Percentiles rank a stretch among this genome's conserved stretches.
Conservation (phyloP, 2,113 vertebrate genomes). For the Campylomormyrus tamandua region DNA sequence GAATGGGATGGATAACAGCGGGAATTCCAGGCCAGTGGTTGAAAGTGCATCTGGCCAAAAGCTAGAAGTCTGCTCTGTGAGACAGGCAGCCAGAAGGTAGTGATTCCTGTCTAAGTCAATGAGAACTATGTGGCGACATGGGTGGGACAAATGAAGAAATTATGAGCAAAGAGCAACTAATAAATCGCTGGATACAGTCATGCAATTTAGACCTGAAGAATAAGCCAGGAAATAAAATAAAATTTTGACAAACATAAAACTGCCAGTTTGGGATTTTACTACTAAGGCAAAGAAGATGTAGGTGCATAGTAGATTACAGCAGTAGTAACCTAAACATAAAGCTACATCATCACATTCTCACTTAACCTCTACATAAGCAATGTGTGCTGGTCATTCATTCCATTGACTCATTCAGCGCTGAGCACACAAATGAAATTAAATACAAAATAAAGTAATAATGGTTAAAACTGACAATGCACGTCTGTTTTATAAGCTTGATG, state of each 20-base stretch:
- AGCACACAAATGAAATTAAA: not conserved
- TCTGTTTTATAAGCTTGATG: not conserved
- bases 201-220: not conserved
- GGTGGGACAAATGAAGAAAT: not conserved
- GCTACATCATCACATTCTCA: not conserved
- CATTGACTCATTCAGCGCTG: not conserved
- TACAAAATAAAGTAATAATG: not conserved
- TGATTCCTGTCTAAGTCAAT: not conserved
- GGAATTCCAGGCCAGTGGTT: not conserved
- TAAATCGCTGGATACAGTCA: not conserved
- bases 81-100: not conserved
- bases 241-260: conserved; percentile 2
- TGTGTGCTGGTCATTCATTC: not conserved
- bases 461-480: not conserved
- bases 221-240: not conserved
- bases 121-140: not conserved
- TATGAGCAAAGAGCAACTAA: not conserved
- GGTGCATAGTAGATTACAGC: not conserved
- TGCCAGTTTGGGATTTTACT: not conserved
- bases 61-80: not conserved
- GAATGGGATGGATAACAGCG: not conserved
- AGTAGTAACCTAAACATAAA: not conserved
- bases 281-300: not conserved
- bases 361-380: not conserved
- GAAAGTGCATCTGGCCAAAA: not conserved